phyloP scores from a whole-genome alignment of 2,113 vertebrate genomes.

The Buteo buteo region DNA sequence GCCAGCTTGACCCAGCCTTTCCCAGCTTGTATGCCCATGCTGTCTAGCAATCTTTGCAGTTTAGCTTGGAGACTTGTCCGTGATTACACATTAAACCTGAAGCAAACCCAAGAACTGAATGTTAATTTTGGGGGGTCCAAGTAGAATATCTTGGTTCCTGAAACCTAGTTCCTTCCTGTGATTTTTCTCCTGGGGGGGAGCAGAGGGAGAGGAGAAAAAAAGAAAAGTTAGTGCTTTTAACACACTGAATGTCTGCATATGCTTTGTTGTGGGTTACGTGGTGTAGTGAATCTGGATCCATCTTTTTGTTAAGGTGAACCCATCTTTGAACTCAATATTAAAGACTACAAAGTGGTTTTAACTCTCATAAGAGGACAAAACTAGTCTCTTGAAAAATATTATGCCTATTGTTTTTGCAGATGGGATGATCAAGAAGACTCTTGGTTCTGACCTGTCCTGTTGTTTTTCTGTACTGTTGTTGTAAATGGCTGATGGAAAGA shows the following conservation, averaged over 20 bases:
- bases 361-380: background rate
- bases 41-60: background rate
- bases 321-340: background rate
- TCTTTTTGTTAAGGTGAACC: background rate
- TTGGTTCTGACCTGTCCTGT: background rate
- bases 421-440: background rate
- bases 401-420: background rate
- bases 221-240: background rate
- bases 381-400: background rate
- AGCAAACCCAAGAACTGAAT: background rate
- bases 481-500: background rate
- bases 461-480: background rate
- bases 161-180: background rate
- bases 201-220: background rate
- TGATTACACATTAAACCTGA: background rate
- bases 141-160: background rate
- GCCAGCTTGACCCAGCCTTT: background rate
- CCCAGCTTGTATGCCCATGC: background rate
- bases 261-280: background rate
- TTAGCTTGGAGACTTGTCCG: background rate
- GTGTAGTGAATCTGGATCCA: background rate
- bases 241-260: background rate
- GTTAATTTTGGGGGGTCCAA: background rate
- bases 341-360: background rate
- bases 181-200: background rate